Base-by-base conservation (phyloP, 2,797 vertebrate genomes). In the Odontamblyopus lacepedii region DNA sequence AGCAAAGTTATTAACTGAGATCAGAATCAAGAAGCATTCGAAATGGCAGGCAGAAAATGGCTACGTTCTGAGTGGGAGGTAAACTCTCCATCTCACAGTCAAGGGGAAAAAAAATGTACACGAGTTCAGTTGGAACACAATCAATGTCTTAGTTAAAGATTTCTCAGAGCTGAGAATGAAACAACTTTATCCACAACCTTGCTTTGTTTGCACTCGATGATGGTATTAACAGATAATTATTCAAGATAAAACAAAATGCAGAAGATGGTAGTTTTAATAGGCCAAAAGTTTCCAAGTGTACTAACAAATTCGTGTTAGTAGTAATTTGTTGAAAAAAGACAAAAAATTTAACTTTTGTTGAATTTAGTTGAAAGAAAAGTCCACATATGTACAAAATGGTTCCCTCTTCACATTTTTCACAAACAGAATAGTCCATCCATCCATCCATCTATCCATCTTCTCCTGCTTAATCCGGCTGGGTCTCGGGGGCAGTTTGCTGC, bases 1-100 rank as follows among this genome's bases (percentile, higher is more conserved):
- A 88, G 86, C 76, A 38, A 87, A 85, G 79, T 86, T 87, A 88
- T 89, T 89, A 90, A 86, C 86, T 77, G 77, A 53, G 61, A 84
- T 76, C 82, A 89, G 85, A 60, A 88, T 44, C 72, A 85, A 84
- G 82, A 84, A 19, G 78, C 77, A 83, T 79, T 87, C 70, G 82
- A 86, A 89, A 89, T 79, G 85, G 87, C 79, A 79, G 81, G 73
- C 76, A 55, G 79, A 85, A 84, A 85, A 85, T 79, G 83, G 85
- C 73, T 74, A 68, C 18, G 81, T 23, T 72, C 57, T 82, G 78
- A 69, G 85, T 87, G 84, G 81, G 88, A 73, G 87, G 86, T 85
- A 84, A 84, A 87, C 85, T 83, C 79, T 82, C 68, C 1, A 8
- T 71, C 70, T 60, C 23, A 23, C 23, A 23, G 23, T 23, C 23